Conservation (phyloP, 2,113 vertebrate species). For the Heterotilapia buettikoferi region DNA sequence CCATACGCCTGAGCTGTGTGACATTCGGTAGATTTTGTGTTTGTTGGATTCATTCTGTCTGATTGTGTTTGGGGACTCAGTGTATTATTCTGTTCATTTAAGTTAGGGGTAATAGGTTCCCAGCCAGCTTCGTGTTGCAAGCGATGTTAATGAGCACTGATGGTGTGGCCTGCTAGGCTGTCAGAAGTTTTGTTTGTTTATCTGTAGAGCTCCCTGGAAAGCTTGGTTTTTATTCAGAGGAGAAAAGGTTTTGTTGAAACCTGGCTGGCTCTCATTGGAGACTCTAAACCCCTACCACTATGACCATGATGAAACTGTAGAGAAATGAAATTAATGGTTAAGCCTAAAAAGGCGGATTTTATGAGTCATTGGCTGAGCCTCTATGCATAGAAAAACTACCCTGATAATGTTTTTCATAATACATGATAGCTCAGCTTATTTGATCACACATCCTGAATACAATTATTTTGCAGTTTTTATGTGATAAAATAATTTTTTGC, state of each 20-base stretch:
- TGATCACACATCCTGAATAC: neutral
- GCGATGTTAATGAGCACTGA: neutral
- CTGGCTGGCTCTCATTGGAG: neutral
- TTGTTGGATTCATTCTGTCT: neutral
- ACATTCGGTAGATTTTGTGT: neutral
- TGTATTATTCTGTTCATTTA: neutral
- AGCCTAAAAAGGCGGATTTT: neutral
- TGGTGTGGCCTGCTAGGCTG: neutral
- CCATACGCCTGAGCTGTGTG: neutral
- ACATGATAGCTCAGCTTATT: neutral
- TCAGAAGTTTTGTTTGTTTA: conserved; percentile 39
- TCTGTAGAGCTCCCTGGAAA: conserved; percentile 15
- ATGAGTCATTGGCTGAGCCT: neutral
- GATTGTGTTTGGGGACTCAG: neutral
- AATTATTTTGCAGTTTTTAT: neutral
- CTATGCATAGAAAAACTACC: neutral
- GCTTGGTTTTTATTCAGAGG: conserved; percentile 44
- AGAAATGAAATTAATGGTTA: neutral
- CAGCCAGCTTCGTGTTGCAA: neutral
- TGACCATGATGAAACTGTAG: neutral
- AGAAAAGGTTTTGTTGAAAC: conserved; percentile 11
- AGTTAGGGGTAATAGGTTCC: neutral
- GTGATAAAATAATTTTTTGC: neutral
- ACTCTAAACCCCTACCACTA: neutral
- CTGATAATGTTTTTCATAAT: neutral